These are phyloP conservation scores for Telmatochromis brichardi DNA, from an alignment of 2,113 vertebrate species.

Conservation along the genomic window DNA sequence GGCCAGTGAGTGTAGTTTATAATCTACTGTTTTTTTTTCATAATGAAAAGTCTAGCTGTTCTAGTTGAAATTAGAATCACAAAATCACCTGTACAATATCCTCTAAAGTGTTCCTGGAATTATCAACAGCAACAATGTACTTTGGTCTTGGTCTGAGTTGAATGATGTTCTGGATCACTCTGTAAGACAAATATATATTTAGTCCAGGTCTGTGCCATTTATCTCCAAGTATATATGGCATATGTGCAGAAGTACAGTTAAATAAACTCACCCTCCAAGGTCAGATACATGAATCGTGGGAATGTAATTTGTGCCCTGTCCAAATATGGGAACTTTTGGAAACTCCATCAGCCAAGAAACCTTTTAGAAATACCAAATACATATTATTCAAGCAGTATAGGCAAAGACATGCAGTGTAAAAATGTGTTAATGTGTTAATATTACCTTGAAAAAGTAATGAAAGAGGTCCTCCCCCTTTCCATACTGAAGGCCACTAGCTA, in stretches of 20 bases:
- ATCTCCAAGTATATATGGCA: neutral
- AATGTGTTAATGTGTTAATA: neutral
- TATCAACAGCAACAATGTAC: slow-evolving; percentile 86
- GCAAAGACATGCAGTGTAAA: neutral
- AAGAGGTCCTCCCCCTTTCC: slow-evolving; percentile 83
- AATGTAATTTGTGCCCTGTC: slow-evolving; percentile 77
- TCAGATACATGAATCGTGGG: slow-evolving; percentile 88
- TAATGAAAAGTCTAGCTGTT: neutral
- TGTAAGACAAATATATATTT: slow-evolving; percentile 48
- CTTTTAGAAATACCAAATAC: slow-evolving; percentile 28
- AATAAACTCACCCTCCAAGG: slow-evolving; percentile 75
- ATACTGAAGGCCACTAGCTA: slow-evolving; percentile 84
- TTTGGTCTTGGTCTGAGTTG: slow-evolving; percentile 72
- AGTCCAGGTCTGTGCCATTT: neutral
- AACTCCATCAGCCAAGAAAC: slow-evolving; percentile 79
- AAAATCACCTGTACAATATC: slow-evolving; percentile 79
- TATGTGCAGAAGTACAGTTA: neutral
- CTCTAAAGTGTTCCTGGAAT: slow-evolving; percentile 74
- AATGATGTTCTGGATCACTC: slow-evolving; percentile 83
- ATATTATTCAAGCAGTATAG: neutral
- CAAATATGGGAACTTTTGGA: slow-evolving; percentile 79
- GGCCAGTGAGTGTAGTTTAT: neutral
- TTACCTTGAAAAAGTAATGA: slow-evolving; percentile 91
- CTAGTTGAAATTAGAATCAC: neutral
- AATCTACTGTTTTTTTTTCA: neutral